Percentiles rank a stretch among this genome's conserved stretches.
phyloP scores from a whole-genome alignment of 1,140 invertebrate genomes.

The Apis florea region DNA sequence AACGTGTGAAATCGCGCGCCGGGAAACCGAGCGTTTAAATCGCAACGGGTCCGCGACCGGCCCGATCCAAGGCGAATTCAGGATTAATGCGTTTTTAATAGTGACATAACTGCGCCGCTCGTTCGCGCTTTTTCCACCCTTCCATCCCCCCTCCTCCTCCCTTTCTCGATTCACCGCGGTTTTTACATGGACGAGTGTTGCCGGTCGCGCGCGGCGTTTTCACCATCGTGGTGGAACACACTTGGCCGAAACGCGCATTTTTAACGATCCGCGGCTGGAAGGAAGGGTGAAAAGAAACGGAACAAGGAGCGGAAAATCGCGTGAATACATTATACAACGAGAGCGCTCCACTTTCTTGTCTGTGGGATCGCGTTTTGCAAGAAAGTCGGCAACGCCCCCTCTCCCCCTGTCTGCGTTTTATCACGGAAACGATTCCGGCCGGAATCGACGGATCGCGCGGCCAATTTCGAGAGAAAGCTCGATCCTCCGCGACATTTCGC shows the following conservation, averaged over 20 bases:
- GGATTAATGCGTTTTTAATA: slow-evolving; percentile 76
- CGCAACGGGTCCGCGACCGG: slow-evolving; percentile 33
- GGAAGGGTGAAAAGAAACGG: not conserved
- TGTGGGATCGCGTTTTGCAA: slow-evolving; percentile 44
- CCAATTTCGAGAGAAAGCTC: slow-evolving; percentile 45
- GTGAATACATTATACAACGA: slow-evolving; percentile 53
- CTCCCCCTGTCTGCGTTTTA: slow-evolving; percentile 25
- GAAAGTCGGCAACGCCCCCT: slow-evolving; percentile 53
- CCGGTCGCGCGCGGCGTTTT: not conserved
- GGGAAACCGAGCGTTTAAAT: slow-evolving; percentile 52
- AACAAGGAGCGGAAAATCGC: slow-evolving; percentile 52
- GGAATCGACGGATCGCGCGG: slow-evolving; percentile 38
- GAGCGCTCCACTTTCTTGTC: slow-evolving; percentile 53
- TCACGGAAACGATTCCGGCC: slow-evolving; percentile 16
- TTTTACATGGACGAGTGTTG: slow-evolving; percentile 18
- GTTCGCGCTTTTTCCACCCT: slow-evolving; percentile 30
- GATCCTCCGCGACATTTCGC: not conserved
- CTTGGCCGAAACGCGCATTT: slow-evolving; percentile 52
- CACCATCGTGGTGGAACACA: slow-evolving; percentile 14
- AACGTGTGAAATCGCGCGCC: slow-evolving; percentile 43
- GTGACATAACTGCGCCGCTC: slow-evolving; percentile 67
- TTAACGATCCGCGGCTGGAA: slow-evolving; percentile 35
- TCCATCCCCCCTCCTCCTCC: not conserved
- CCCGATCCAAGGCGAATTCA: slow-evolving; percentile 57
- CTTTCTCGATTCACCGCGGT: not conserved